Evolutionary conservation across 92 coral and sea anemone species (phyloP).

Genomic region (Pocillopora grandis): DNA sequence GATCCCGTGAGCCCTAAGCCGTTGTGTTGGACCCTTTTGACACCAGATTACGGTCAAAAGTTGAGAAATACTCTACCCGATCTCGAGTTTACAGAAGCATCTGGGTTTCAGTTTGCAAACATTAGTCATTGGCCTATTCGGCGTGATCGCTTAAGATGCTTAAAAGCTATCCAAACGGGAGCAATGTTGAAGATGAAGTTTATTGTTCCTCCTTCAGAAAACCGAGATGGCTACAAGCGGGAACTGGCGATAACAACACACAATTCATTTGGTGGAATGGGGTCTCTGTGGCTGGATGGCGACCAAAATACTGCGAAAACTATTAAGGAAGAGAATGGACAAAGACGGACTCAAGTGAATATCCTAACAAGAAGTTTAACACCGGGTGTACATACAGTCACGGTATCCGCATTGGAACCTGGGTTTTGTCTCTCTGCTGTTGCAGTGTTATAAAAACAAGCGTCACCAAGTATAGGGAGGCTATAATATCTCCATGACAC

Average conservation of each 20-base stretch:
- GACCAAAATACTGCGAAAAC: conserved; percentile 36
- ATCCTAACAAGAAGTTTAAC: conserved; percentile 59
- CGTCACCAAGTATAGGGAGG: not conserved
- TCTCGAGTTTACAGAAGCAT: conserved; percentile 73
- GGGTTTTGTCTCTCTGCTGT: conserved; percentile 95
- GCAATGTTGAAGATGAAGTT: conserved; percentile 73
- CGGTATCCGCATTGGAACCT: conserved; percentile 56
- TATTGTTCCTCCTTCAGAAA: conserved; percentile 49
- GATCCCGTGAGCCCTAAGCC: conserved; percentile 76
- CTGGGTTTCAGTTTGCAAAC: conserved; percentile 78
- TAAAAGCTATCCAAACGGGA: conserved; percentile 74
- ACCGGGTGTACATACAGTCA: conserved; percentile 80
- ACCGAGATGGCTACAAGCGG: conserved; percentile 42
- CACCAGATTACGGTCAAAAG: conserved; percentile 74
- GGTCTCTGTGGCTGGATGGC: conserved; percentile 81
- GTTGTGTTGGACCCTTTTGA: conserved; percentile 92
- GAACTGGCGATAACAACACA: conserved; percentile 80
- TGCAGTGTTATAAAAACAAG: conserved; percentile 58
- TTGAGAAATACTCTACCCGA: conserved; percentile 69
- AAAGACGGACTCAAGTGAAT: conserved; percentile 75
- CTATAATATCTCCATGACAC: not conserved
- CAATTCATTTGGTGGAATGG: conserved; percentile 86
- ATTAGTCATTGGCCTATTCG: conserved; percentile 92
- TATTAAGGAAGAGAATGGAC: conserved; percentile 65
- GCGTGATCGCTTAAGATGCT: conserved; percentile 86